Evolutionary conservation across 2,113 vertebrate genomes (phyloP).

Genomic region (Nothobranchius kuhntae): DNA sequence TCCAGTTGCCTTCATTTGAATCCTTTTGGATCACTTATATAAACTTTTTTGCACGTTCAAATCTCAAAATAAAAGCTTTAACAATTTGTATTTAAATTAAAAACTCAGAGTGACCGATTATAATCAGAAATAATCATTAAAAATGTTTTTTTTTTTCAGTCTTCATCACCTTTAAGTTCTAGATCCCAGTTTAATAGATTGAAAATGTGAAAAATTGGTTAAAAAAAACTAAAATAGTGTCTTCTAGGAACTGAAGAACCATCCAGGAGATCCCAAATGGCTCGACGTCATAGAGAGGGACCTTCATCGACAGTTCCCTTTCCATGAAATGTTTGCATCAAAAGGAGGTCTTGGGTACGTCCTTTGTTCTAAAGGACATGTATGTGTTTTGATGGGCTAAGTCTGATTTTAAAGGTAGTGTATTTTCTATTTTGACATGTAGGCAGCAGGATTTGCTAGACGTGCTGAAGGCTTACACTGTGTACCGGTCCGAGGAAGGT

Average conservation of each 20-base stretch:
- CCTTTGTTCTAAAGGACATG: not conserved
- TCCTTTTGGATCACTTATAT: too few species aligned
- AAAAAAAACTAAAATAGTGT: not conserved
- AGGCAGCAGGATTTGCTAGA: slow-evolving; percentile 95
- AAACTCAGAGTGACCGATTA: too few species aligned
- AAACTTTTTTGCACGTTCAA: too few species aligned
- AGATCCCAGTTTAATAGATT: too few species aligned
- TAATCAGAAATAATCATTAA: too few species aligned
- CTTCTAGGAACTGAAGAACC: slow-evolving; percentile 85
- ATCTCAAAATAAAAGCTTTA: too few species aligned
- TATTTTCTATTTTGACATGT: not conserved
- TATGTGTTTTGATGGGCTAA: not conserved
- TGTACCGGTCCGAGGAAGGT: slow-evolving; percentile 93
- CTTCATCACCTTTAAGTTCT: too few species aligned
- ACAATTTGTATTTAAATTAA: too few species aligned
- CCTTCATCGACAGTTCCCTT: slow-evolving; percentile 96
- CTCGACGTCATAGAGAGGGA: slow-evolving; percentile 94
- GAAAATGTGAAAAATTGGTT: not conserved
- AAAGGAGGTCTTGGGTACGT: slow-evolving; percentile 93
- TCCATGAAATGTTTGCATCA: slow-evolving; percentile 97
- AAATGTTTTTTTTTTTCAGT: too few species aligned
- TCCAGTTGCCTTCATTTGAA: too few species aligned
- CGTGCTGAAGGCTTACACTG: slow-evolving; percentile 94
- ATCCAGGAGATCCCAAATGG: slow-evolving; percentile 91
- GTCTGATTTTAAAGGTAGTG: not conserved